Conservation (phyloP, 2,888 invertebrate genomes). For the Monochamus alternatus region DNA sequence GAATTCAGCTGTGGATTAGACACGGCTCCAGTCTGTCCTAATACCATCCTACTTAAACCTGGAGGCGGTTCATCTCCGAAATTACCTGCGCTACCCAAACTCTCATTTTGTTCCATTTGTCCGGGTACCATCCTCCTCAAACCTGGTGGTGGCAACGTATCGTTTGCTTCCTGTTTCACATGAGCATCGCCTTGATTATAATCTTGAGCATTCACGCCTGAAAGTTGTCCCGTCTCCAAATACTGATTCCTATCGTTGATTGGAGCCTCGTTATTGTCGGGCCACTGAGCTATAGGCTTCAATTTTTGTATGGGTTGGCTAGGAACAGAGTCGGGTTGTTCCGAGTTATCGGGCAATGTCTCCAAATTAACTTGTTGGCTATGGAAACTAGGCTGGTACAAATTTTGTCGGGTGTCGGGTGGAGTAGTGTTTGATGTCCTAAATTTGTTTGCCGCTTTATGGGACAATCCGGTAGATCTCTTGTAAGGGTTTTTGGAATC, state of each 20-base stretch:
- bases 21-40: slow-evolving; percentile 70
- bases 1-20: slow-evolving; percentile 52
- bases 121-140: slow-evolving; percentile 79
- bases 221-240: slow-evolving; percentile 83
- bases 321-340: slow-evolving; percentile 73
- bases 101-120: slow-evolving; percentile 73
- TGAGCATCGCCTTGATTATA: slow-evolving; percentile 26
- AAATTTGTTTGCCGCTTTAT: slow-evolving; percentile 69
- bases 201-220: slow-evolving; percentile 71
- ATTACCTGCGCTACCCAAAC: slow-evolving; percentile 32
- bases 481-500: slow-evolving; percentile 65
- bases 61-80: slow-evolving; percentile 75
- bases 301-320: slow-evolving; percentile 38
- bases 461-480: slow-evolving; percentile 67
- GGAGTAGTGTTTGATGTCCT: slow-evolving; percentile 50
- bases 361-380: slow-evolving; percentile 77
- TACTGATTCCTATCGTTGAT: slow-evolving; percentile 84
- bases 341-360: slow-evolving; percentile 80
- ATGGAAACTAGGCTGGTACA: slow-evolving; percentile 62
- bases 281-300: slow-evolving; percentile 60
- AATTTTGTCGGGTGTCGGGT: slow-evolving; percentile 55
- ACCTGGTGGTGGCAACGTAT: slow-evolving; percentile 77
- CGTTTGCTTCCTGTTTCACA: slow-evolving; percentile 55
- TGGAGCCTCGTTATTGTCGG: slow-evolving; percentile 78
- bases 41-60: slow-evolving; percentile 78